phyloP scores from a whole-genome alignment of 2,797 vertebrate genomes.

The Sebastes goodei region DNA sequence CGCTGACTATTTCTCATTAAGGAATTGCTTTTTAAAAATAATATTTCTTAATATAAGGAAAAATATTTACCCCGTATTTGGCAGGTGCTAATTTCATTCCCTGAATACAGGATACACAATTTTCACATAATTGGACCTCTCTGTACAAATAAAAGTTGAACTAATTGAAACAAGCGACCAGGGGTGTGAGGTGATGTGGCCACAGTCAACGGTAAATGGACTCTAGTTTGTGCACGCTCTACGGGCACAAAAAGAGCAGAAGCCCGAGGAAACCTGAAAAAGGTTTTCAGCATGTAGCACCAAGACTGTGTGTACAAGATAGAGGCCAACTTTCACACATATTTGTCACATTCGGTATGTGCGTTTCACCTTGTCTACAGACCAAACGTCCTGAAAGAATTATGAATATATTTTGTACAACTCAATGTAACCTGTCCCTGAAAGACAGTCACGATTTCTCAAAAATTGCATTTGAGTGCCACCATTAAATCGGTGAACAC shows the following conservation, averaged over 20 bases:
- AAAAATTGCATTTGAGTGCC: not conserved
- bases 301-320: not conserved
- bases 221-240: not conserved
- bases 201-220: not conserved
- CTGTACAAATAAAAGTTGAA: not conserved
- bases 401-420: not conserved
- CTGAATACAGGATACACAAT: not conserved
- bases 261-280: not conserved
- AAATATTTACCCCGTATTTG: rapidly evolving
- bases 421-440: not conserved
- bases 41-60: no score
- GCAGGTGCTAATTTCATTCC: no score
- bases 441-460: not conserved
- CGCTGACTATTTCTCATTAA: no score
- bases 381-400: not conserved
- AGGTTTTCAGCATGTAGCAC: not conserved
- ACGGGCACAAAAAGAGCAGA: not conserved
- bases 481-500: not conserved
- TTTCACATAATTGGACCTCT: not conserved
- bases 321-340: not conserved
- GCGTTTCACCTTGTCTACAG: not conserved
- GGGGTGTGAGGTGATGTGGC: not conserved
- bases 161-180: not conserved
- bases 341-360: not conserved
- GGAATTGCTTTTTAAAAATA: no score